Evolutionary conservation across 2,888 invertebrate genomes (phyloP).

Genomic region (Elmis aenea): DNA sequence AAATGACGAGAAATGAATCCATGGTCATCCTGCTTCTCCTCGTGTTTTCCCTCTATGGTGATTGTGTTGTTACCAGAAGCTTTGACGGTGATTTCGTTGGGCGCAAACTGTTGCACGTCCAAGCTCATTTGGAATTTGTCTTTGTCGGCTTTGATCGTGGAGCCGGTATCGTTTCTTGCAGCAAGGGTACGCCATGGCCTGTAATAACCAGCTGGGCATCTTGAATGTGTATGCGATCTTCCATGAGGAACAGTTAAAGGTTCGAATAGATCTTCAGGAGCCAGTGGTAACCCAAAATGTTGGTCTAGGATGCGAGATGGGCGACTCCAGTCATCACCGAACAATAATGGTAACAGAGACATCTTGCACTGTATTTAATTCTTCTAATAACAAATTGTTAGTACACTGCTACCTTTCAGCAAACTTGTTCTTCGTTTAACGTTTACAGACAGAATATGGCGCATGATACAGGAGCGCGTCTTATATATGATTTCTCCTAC

Average conservation of each 20-base stretch:
- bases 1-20: conserved; percentile 72
- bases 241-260: conserved; percentile 15
- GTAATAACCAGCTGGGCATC: conserved; percentile 34
- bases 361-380: conserved; percentile 39
- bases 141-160: conserved; percentile 54
- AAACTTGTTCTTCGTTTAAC: too few species aligned
- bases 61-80: conserved; percentile 58
- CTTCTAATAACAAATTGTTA: too few species aligned
- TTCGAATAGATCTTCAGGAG: conserved; percentile 49
- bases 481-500: too few species aligned
- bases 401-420: too few species aligned
- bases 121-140: conserved; percentile 65
- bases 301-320: conserved; percentile 51
- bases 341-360: conserved; percentile 50
- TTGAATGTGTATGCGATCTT: not conserved
- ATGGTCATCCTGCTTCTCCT: conserved; percentile 68
- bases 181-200: conserved; percentile 48
- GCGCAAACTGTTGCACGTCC: conserved; percentile 71
- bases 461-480: too few species aligned
- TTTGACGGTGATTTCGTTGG: conserved; percentile 72
- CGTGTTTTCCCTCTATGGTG: conserved; percentile 72
- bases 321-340: conserved; percentile 50
- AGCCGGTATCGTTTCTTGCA: conserved; percentile 51
- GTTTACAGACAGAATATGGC: too few species aligned
- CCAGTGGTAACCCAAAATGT: conserved; percentile 51